Conservation (phyloP, 2,797 vertebrate species). For the Mareca strepera region DNA sequence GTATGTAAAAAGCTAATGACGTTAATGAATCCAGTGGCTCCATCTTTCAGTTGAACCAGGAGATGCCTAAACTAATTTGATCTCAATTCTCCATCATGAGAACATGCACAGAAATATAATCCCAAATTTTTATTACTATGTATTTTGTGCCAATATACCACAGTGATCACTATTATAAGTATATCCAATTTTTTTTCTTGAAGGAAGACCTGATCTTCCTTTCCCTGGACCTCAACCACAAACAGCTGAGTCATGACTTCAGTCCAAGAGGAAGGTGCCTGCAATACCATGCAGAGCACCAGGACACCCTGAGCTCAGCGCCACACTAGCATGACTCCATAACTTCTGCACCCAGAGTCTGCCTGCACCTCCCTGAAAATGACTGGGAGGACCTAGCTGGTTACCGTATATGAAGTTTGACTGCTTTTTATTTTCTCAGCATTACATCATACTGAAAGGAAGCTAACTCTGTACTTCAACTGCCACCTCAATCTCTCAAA, state of each 20-base stretch:
- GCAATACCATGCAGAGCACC: not conserved
- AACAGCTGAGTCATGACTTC: not conserved
- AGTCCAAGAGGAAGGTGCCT: not conserved
- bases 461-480: not conserved
- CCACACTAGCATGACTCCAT: fast-evolving
- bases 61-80: not conserved
- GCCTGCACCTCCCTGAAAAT: not conserved
- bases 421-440: not conserved
- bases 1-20: not conserved
- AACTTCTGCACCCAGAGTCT: not conserved
- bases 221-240: not conserved
- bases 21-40: not conserved
- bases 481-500: not conserved
- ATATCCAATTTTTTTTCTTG: not conserved
- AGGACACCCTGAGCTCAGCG: not conserved
- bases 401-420: not conserved
- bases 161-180: not conserved
- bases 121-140: not conserved
- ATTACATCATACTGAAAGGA: not conserved
- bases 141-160: not conserved
- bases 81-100: not conserved
- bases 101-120: not conserved
- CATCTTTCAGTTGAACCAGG: not conserved
- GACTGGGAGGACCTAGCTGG: not conserved
- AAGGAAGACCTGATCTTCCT: not conserved